Conservation (phyloP, 2,113 vertebrate genomes). For the Catharus bicknelli region DNA sequence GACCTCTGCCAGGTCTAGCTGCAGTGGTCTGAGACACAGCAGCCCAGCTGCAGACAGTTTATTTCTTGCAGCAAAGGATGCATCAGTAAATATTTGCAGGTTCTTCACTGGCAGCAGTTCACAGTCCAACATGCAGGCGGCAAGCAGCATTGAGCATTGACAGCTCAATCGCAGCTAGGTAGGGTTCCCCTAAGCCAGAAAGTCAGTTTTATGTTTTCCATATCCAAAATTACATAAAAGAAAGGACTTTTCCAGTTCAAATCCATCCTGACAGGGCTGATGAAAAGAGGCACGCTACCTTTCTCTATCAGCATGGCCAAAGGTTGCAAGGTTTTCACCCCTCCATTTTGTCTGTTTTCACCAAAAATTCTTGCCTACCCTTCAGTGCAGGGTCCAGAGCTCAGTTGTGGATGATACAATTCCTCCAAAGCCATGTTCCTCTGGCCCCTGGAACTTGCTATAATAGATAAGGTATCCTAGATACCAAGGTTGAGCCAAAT, state of each 20-base stretch:
- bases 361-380: not conserved
- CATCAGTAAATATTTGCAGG: not conserved
- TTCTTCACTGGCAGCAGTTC: not conserved
- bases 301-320: not conserved
- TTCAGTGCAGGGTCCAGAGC: not conserved
- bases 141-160: rapidly evolving
- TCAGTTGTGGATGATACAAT: no score
- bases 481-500: no score
- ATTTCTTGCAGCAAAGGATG: not conserved
- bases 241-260: not conserved
- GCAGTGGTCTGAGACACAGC: not conserved
- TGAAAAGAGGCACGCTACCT: not conserved
- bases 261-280: not conserved
- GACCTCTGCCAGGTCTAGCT: not conserved
- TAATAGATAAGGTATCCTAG: no score
- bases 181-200: not conserved
- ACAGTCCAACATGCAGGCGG: not conserved
- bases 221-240: not conserved
- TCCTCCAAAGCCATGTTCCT: no score
- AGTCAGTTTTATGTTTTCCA: not conserved
- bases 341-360: not conserved
- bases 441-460: no score
- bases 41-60: not conserved
- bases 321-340: not conserved
- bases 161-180: not conserved